Conservation (phyloP, 2,888 invertebrate genomes). For the Drosophila conformis region DNA sequence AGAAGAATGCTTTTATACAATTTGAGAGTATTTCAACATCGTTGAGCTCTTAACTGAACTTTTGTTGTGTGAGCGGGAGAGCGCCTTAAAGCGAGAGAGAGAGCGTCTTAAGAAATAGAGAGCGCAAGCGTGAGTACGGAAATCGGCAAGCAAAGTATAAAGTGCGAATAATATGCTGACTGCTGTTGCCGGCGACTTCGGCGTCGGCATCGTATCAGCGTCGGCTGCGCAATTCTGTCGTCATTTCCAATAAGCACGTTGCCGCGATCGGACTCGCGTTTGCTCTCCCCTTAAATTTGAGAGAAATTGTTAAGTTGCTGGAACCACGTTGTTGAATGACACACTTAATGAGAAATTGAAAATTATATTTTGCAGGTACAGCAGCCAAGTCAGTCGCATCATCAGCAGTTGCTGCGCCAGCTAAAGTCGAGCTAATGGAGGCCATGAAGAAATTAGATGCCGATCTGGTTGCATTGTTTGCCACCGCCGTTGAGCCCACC, state of each 20-base stretch:
- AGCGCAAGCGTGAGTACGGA: conserved; percentile 12
- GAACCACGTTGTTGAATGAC: conserved; percentile 9
- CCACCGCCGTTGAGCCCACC: conserved; percentile 64
- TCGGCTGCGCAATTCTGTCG: conserved; percentile 1
- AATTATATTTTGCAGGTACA: conserved; percentile 50
- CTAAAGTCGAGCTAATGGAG: conserved; percentile 81
- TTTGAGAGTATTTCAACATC: conserved; percentile 45
- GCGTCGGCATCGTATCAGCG: conserved; percentile 13
- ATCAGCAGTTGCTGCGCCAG: conserved; percentile 44
- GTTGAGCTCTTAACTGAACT: conserved; percentile 17
- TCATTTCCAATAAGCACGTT: conserved; percentile 70
- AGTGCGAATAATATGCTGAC: conserved; percentile 58
- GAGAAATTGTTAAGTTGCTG: conserved; percentile 45
- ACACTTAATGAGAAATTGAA: background rate
- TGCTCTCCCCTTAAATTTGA: background rate
- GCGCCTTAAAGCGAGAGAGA: conserved; percentile 10
- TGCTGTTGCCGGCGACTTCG: conserved; percentile 43
- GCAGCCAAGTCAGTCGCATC: conserved; percentile 36
- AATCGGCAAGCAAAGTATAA: conserved; percentile 59
- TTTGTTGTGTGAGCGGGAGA: conserved; percentile 17
- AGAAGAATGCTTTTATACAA: background rate
- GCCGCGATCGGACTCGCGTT: conserved; percentile 55
- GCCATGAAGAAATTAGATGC: conserved; percentile 83
- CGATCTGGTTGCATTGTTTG: conserved; percentile 79
- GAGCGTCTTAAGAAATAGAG: conserved; percentile 14